Conservation (phyloP, 2,113 vertebrate genomes). For the Nettapus auritus region DNA sequence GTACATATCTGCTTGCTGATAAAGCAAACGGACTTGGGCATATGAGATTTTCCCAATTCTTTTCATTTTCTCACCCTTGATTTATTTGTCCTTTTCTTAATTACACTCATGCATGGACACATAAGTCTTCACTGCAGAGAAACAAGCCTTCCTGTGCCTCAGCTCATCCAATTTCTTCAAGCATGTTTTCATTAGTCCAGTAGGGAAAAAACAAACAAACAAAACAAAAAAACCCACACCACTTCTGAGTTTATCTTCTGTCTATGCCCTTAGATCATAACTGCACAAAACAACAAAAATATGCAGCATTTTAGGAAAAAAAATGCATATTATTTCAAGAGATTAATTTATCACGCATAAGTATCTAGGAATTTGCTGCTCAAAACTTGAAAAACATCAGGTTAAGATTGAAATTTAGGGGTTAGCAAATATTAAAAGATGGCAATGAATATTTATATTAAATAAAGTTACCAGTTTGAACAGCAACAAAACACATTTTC, state of each 20-base stretch:
- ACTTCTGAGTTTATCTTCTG: not conserved
- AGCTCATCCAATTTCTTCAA: not conserved
- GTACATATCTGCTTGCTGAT: not conserved
- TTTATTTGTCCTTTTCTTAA: not conserved
- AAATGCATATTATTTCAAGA: not conserved
- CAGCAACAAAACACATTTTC: not conserved
- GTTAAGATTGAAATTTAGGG: not conserved
- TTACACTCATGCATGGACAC: not conserved
- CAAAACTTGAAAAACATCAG: not conserved
- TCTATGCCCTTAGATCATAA: not conserved
- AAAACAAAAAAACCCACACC: not conserved
- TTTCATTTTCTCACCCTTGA: not conserved
- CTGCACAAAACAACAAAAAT: rapidly evolving
- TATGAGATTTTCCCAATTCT: not conserved
- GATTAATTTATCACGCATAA: not conserved
- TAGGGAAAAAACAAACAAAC: not conserved
- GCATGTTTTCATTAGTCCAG: not conserved
- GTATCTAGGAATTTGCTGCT: not conserved
- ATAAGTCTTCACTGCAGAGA: not conserved
- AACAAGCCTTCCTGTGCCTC: not conserved
- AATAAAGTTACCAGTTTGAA: not conserved
- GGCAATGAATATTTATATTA: not conserved
- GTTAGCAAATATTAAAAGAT: not conserved
- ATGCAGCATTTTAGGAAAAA: not conserved
- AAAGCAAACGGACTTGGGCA: not conserved